Conservation (phyloP, 2,797 vertebrate genomes). For the Iguana delicatissima region DNA sequence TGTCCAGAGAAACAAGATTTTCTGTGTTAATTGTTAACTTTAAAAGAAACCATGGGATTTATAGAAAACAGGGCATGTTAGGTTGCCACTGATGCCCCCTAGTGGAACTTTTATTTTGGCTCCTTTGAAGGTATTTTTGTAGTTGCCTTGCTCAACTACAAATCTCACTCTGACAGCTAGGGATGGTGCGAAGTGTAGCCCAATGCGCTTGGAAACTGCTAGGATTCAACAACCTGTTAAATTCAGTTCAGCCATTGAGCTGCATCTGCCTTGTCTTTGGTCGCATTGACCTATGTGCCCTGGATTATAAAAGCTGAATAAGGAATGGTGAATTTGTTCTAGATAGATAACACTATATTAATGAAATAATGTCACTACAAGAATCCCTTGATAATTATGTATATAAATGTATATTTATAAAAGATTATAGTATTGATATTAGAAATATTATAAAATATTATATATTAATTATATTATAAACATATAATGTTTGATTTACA, state of each 20-base stretch:
- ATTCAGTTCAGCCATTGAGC: not conserved
- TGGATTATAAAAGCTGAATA: not conserved
- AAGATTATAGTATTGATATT: too few relatives aligned
- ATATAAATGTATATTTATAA: too few relatives aligned
- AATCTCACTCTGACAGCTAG: too few relatives aligned
- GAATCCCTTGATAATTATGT: not conserved
- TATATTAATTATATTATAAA: too few relatives aligned
- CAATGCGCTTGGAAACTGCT: not conserved
- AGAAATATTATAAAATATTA: too few relatives aligned
- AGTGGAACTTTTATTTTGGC: not conserved
- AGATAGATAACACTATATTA: not conserved
- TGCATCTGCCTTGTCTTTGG: not conserved
- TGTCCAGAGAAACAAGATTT: too few relatives aligned
- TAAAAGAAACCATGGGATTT: not conserved
- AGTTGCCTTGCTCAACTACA: not conserved
- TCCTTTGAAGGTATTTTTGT: not conserved
- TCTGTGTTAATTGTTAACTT: not conserved
- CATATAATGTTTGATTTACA: too few relatives aligned
- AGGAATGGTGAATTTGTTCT: not conserved
- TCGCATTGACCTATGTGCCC: too few relatives aligned
- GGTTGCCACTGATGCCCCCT: not conserved
- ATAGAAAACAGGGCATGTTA: not conserved
- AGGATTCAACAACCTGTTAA: not conserved
- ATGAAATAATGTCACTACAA: not conserved
- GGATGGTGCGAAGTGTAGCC: not conserved